These are phyloP conservation scores for Hirudo medicinalis DNA, from an alignment of 1,140 invertebrate species.

Conservation along the genomic window DNA sequence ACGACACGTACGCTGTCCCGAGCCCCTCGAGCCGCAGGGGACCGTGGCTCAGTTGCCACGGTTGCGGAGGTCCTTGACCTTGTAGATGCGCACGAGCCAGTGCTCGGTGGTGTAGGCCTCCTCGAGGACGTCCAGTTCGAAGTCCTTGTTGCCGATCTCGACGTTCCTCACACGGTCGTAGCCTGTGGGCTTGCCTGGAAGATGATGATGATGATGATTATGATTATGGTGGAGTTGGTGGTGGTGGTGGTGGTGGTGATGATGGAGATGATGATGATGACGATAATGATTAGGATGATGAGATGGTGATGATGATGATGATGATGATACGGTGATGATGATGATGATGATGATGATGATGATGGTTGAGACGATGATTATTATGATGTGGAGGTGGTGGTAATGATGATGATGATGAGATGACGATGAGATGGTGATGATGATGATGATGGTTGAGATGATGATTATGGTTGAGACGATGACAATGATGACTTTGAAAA, in stretches of 20 bases:
- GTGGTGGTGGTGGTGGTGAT: neutral
- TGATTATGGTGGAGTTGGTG: neutral
- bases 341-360: no score
- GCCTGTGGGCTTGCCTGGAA: constrained; percentile 62
- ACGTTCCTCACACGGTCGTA: constrained; percentile 87
- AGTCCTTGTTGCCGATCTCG: constrained; percentile 92
- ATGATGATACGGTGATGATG: neutral
- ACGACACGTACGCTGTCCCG: neutral
- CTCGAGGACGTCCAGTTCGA: constrained; percentile 87
- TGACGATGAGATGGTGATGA: no score
- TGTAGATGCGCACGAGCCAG: constrained; percentile 94
- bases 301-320: neutral
- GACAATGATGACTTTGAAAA: no score
- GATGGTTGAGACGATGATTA: no score
- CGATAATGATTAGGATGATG: neutral
- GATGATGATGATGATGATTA: neutral
- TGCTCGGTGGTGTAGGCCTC: constrained; percentile 98
- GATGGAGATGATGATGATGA: neutral
- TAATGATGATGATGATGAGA: no score
- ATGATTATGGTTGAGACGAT: no score
- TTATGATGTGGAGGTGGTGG: no score
- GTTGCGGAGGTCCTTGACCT: constrained; percentile 52
- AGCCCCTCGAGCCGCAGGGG: neutral
- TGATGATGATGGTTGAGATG: no score
- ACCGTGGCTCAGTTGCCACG: constrained; percentile 26